Conservation (phyloP, 2,113 vertebrate species). For the Oenanthe oenanthe region DNA sequence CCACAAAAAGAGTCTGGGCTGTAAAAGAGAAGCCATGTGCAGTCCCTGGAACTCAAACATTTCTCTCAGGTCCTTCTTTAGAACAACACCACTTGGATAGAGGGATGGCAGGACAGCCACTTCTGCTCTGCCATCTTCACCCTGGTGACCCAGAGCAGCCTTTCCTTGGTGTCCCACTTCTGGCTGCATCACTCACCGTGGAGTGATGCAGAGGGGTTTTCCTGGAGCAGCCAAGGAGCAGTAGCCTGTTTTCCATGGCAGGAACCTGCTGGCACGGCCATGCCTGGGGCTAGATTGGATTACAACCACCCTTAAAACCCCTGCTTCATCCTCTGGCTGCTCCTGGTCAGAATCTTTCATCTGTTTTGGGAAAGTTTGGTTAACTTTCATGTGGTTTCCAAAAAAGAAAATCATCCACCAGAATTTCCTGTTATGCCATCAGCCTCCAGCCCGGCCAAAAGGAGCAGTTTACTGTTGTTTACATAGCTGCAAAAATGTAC, state of each 20-base stretch:
- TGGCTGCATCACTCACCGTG: rapidly evolving
- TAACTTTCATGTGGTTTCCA: slow-evolving; percentile 68
- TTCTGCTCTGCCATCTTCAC: background rate
- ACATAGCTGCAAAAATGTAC: slow-evolving; percentile 66
- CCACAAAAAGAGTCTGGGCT: background rate
- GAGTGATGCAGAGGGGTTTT: background rate
- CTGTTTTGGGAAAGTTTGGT: slow-evolving; percentile 67
- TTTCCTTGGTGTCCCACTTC: background rate
- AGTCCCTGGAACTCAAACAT: background rate
- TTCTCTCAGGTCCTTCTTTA: background rate
- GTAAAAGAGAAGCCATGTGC: background rate
- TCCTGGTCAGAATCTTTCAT: slow-evolving; percentile 62
- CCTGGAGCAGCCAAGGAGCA: background rate
- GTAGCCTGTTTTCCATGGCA: slow-evolving; percentile 5
- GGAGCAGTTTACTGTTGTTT: slow-evolving; percentile 65
- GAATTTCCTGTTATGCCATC: slow-evolving; percentile 71
- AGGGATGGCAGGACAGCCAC: background rate
- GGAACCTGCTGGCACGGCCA: background rate
- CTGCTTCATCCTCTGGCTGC: background rate
- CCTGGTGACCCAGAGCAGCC: background rate
- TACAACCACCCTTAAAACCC: background rate
- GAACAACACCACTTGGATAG: background rate
- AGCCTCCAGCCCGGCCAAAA: slow-evolving; percentile 25
- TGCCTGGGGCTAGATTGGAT: background rate
- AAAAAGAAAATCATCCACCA: slow-evolving; percentile 63